A percentile compares a stretch with the other conserved stretches of the same genome.
Evolutionary conservation across 2,797 vertebrate species (phyloP).

Genomic region (Hypotaenidia okinawae): DNA sequence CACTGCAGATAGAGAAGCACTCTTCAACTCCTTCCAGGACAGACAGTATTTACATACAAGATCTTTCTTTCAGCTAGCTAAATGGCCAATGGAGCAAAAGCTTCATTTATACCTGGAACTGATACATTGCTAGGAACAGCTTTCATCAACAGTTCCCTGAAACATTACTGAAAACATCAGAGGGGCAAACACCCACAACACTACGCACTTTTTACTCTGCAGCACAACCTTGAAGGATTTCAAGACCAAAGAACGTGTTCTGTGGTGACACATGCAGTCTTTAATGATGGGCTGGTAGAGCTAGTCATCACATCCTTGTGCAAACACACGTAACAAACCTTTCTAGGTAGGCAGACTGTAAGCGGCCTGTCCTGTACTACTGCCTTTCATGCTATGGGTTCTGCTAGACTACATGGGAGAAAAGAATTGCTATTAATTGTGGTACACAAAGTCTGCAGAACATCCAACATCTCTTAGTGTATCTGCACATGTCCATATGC

Average conservation of each 20-base stretch:
- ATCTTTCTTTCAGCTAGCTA: neutral
- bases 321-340: neutral
- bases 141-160: neutral
- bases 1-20: neutral
- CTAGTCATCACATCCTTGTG: constrained; percentile 13
- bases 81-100: neutral
- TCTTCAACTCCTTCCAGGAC: neutral
- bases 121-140: neutral
- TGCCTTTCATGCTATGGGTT: neutral
- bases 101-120: neutral
- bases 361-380: neutral
- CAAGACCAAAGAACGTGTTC: neutral
- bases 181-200: neutral
- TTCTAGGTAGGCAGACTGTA: neutral
- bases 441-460: neutral
- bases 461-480: neutral
- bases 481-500: neutral
- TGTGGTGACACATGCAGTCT: neutral
- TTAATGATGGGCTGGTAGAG: neutral
- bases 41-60: neutral
- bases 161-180: neutral
- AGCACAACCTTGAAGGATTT: neutral
- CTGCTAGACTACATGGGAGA: neutral
- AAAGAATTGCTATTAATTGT: neutral
- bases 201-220: neutral